Conservation (phyloP, 2,888 invertebrate genomes). For the Troilus luridus region DNA sequence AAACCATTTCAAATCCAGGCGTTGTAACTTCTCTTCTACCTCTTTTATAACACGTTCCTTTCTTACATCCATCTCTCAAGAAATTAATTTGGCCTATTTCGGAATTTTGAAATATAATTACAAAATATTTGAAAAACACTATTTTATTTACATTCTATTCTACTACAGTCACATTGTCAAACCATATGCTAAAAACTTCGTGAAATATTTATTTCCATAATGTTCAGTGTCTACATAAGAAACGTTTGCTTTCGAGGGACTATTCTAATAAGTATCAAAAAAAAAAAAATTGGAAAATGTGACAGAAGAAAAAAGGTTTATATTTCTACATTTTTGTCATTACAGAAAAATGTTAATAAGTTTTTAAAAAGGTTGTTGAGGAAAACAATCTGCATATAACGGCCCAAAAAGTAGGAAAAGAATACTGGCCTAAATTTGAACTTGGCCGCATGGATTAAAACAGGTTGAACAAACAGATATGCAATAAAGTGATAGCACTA, state of each 20-base stretch:
- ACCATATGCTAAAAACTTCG: slow-evolving; percentile 3
- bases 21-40: slow-evolving; percentile 60
- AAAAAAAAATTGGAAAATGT: neutral
- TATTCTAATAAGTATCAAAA: neutral
- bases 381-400: no score
- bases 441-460: no score
- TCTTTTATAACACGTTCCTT: slow-evolving; percentile 55
- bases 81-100: neutral
- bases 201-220: neutral
- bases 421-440: no score
- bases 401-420: no score
- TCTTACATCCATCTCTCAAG: neutral
- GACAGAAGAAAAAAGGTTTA: no score
- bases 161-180: neutral
- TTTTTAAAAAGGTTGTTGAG: no score
- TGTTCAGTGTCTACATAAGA: neutral
- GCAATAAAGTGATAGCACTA: no score
- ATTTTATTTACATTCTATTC: neutral
- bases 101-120: neutral
- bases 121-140: neutral
- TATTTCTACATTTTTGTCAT: no score
- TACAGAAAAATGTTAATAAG: no score
- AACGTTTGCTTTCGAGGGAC: neutral
- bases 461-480: no score
- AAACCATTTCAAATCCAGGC: slow-evolving; percentile 61